phyloP scores from a whole-genome alignment of 2,888 invertebrate species.

The Mesoligia furuncula region DNA sequence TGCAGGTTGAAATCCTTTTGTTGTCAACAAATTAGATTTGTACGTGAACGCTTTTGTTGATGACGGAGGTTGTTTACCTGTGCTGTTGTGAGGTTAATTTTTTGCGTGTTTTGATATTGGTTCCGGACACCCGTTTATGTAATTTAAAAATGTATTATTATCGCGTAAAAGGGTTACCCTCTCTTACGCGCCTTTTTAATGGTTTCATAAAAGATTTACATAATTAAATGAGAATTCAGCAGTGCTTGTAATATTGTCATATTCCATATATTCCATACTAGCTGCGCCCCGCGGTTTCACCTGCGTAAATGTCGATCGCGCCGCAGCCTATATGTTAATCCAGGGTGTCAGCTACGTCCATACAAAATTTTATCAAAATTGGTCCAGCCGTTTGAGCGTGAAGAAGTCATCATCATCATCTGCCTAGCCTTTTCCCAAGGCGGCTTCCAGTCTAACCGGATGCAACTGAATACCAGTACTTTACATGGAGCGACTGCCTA shows the following conservation, averaged over 20 bases:
- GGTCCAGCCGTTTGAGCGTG: too few relatives aligned
- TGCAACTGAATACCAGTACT: too few relatives aligned
- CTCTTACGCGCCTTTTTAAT: neutral
- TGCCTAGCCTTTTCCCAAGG: too few relatives aligned
- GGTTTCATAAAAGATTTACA: neutral
- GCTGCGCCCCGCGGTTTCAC: too few relatives aligned
- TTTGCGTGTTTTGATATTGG: slow-evolving; percentile 18
- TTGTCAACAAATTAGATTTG: slow-evolving; percentile 73
- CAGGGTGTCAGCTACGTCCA: too few relatives aligned
- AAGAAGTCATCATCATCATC: too few relatives aligned
- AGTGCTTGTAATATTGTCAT: neutral
- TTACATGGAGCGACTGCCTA: too few relatives aligned
- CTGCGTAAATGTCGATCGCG: too few relatives aligned
- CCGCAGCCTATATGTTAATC: too few relatives aligned
- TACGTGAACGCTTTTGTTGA: slow-evolving; percentile 69
- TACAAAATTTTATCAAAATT: too few relatives aligned
- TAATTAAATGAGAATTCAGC: neutral
- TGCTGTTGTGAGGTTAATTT: slow-evolving; percentile 20
- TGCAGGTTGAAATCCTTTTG: slow-evolving; percentile 74
- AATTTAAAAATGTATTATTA: neutral
- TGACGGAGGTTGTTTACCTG: slow-evolving; percentile 61
- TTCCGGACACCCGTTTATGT: neutral
- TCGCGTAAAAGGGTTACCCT: neutral
- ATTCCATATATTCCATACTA: neutral
- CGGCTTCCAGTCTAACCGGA: too few relatives aligned